Conservation (phyloP, 2,113 vertebrate genomes). For the Morone saxatilis region DNA sequence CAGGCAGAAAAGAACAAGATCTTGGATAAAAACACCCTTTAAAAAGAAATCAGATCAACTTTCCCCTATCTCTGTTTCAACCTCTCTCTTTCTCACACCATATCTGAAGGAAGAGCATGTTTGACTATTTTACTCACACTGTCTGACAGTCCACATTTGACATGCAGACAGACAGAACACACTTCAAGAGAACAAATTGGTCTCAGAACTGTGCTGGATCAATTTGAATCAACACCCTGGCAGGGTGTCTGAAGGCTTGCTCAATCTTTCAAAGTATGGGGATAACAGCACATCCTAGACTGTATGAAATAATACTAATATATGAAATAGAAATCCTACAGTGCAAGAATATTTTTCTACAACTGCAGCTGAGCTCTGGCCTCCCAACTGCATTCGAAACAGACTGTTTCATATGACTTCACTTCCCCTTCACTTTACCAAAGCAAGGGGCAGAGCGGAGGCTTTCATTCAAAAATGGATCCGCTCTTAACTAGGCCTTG, state of each 20-base stretch:
- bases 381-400: not conserved
- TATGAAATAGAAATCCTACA: not conserved
- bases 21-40: not conserved
- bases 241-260: not conserved
- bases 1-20: not conserved
- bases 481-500: not conserved
- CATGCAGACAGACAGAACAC: conserved; percentile 19
- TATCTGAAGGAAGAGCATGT: not conserved
- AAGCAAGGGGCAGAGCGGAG: not conserved
- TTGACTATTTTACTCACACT: not conserved
- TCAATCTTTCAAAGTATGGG: conserved; percentile 21
- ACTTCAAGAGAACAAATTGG: conserved; percentile 38
- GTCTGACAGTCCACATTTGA: conserved; percentile 9
- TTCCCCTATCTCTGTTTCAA: not conserved
- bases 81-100: not conserved
- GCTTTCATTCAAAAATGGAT: too few relatives aligned
- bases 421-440: not conserved
- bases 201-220: conserved; percentile 36
- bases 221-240: conserved; percentile 2
- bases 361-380: not conserved
- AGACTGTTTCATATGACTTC: not conserved
- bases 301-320: conserved; percentile 15
- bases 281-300: conserved; percentile 8
- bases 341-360: not conserved
- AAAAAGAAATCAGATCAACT: not conserved